Base-by-base conservation (phyloP, 2,797 vertebrate genomes). In the Spea hammondii region DNA sequence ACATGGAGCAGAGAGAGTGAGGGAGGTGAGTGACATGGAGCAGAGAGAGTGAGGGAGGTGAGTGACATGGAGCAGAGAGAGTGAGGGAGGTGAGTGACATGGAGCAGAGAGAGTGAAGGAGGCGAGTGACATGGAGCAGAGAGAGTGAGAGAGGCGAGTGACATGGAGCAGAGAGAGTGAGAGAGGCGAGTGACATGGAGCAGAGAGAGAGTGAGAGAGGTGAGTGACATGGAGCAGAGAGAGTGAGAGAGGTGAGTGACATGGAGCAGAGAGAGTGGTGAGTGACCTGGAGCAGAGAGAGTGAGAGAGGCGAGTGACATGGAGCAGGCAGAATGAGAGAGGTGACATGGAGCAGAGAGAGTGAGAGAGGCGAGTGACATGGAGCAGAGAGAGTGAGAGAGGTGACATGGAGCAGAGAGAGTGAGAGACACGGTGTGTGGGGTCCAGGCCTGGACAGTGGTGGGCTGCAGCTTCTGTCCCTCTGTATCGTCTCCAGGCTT, bases 91-190 rank as follows among this genome's bases (percentile, higher is more conserved):
- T 1, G 53, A 4, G n/a, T 4, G 51, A 5, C 0, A 49, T 51
- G 50, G 14, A 44, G 45, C 53, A 47, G 50, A 4, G 64, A 55
- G 11, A 3, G 62, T 11, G 32, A 17, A 4, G 1, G 7, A 17
- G 57, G 14, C 4, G 7, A 12, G 45, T 32, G 55, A 13, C 55
- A 48, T 1, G 17, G 17, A 8, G 32, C 4, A 9, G 50, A 8
- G n/a, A n/a, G n/a, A n/a, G n/a, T n/a, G n/a, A n/a, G n/a, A n/a
- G 82, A 91, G 91, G 95, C 87, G 79, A 89, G 12, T 51, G 69
- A 12, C 14, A 45, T 10, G 0, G 5, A 13, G 65, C 4, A 49
- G 54, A 17, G 55, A 45, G n/a, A 48, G 8, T 47, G 14, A 12
- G 44, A 11, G 48, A 62, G 59, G 17, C 4, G 8, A 12, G 46